Evolutionary conservation across 2,113 vertebrate species (phyloP).

Genomic region (Microcebus lehilahytsara): DNA sequence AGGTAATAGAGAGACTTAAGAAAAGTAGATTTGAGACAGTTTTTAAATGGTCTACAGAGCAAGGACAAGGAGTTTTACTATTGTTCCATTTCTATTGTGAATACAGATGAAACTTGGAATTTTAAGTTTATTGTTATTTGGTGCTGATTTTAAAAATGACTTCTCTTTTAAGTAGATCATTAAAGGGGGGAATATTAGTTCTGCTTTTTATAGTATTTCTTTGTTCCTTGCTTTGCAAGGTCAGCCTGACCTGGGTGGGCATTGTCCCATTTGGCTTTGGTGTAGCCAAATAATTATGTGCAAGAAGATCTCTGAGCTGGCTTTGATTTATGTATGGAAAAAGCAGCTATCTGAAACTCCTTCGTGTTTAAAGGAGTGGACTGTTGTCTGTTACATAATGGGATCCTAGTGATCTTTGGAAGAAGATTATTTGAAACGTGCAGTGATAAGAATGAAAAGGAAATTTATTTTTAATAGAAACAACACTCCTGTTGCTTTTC

Average conservation of each 20-base stretch:
- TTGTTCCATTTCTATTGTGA: background rate
- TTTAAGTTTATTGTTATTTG: conserved; percentile 33
- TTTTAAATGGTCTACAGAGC: conserved; percentile 8
- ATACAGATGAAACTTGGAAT: background rate
- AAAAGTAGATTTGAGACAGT: background rate
- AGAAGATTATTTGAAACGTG: conserved; percentile 41
- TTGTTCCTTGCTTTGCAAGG: conserved; percentile 29
- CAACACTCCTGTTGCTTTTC: background rate
- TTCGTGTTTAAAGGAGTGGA: background rate
- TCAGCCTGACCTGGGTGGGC: conserved; percentile 46
- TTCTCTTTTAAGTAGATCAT: conserved; percentile 5
- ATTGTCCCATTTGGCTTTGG: background rate
- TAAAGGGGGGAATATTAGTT: background rate
- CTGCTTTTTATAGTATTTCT: conserved; percentile 41
- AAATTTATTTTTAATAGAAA: conserved; percentile 50
- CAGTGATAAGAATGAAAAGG: conserved; percentile 39
- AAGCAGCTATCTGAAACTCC: conserved; percentile 15
- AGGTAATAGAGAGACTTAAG: background rate
- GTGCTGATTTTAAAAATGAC: conserved; percentile 32
- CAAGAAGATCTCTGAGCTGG: background rate
- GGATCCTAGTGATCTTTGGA: background rate
- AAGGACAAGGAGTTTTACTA: background rate
- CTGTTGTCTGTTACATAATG: background rate
- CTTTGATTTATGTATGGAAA: conserved; percentile 43
- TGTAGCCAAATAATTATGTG: background rate